phyloP scores from a whole-genome alignment of 2,888 invertebrate species.

The Aromia moschata region DNA sequence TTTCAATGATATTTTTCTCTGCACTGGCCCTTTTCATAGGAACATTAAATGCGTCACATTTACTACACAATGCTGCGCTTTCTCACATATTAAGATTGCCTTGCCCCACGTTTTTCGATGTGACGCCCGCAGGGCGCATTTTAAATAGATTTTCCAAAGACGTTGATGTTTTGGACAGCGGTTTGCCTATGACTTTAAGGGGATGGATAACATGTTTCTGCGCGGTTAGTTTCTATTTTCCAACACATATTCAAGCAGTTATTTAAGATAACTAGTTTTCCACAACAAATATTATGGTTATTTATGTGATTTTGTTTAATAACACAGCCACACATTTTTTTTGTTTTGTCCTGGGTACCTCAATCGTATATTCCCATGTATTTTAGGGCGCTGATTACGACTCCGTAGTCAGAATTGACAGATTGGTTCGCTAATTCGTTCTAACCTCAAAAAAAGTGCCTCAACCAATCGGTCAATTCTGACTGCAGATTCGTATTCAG shows the following conservation, averaged over 20 bases:
- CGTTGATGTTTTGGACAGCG: constrained; percentile 76
- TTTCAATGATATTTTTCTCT: constrained; percentile 72
- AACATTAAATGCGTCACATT: constrained; percentile 70
- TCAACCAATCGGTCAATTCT: no score
- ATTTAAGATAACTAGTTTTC: no score
- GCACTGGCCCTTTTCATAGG: constrained; percentile 75
- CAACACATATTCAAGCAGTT: constrained; percentile 29
- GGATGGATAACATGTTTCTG: constrained; percentile 76
- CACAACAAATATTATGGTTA: no score
- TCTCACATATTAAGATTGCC: constrained; percentile 74
- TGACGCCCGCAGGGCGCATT: constrained; percentile 81
- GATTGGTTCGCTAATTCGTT: no score
- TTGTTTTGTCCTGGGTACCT: no score
- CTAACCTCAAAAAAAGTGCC: no score
- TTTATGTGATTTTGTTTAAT: no score
- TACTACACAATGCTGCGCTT: constrained; percentile 73
- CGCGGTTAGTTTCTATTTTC: constrained; percentile 64
- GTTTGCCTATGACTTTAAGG: constrained; percentile 75
- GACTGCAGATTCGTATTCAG: no score
- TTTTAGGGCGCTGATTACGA: no score
- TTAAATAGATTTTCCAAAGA: constrained; percentile 83
- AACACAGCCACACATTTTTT: no score
- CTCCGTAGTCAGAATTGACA: no score
- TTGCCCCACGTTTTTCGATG: constrained; percentile 79
- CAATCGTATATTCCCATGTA: no score